Percentiles rank a stretch among this genome's conserved stretches.
Conservation (phyloP, 2,797 vertebrate genomes). For the Spinibarbus caldwelli region DNA sequence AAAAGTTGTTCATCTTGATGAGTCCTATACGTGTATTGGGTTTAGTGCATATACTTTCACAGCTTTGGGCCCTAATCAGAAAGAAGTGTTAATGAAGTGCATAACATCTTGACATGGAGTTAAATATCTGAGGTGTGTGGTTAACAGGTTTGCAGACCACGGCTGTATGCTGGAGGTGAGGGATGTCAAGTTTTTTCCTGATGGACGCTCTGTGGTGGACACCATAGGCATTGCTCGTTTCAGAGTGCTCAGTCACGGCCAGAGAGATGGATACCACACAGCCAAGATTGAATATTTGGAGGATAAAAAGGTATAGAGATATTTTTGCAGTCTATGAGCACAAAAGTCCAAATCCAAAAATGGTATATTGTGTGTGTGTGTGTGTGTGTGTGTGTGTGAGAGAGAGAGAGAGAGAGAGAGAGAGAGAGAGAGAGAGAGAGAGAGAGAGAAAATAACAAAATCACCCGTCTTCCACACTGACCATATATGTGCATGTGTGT, state of each 20-base stretch:
- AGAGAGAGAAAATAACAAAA: neutral
- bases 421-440: neutral
- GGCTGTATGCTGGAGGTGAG: constrained; percentile 94
- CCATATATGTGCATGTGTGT: neutral
- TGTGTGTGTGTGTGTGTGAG: neutral
- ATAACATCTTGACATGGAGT: neutral
- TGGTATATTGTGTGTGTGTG: neutral
- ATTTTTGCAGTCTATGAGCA: neutral
- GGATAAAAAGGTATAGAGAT: constrained; percentile 86
- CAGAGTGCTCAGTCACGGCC: constrained; percentile 87
- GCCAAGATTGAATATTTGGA: constrained; percentile 93
- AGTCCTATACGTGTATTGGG: no score
- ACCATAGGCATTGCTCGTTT: constrained; percentile 88
- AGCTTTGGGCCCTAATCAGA: neutral
- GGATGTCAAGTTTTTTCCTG: constrained; percentile 91
- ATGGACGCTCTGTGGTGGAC: constrained; percentile 90
- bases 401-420: neutral
- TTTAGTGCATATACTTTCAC: neutral
- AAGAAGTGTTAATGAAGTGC: neutral
- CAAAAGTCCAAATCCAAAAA: neutral
- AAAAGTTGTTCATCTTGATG: neutral
- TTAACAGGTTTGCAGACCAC: constrained; percentile 85
- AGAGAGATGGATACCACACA: constrained; percentile 91
- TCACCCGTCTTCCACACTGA: constrained; percentile 40
- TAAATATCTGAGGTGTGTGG: neutral